Evolutionary conservation across 1,140 invertebrate species (phyloP), one percentile per base, ranked within the genome.

Genomic region (Battus philenor): DNA sequence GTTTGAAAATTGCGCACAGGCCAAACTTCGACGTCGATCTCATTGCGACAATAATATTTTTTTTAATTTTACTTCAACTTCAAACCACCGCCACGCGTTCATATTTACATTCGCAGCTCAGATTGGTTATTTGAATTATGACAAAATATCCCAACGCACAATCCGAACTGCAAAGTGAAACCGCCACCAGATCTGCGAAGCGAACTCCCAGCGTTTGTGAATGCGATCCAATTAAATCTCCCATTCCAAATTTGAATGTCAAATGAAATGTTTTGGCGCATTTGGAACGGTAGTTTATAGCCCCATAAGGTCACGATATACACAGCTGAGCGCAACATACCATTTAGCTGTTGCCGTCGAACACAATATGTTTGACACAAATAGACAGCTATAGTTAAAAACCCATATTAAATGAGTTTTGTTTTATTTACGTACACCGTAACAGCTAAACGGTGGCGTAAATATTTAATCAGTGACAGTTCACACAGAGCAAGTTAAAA

Each of bases 301-400:
- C 79, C 79, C 79, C 74, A 78, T 57, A 43, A 77, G 72, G 66
- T 68, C 59, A 83, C 76, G 76, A 72, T 73, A 63, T 72, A 83
- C 79, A 83, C 79, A 83, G 76, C 79, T 74, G 76, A 75, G 71
- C 74, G 59, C 63, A 73, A 73, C 63, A 73, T 79, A 76, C 66
- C 51, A 69, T 66, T 72, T 74, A 75, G 74, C 72, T 78, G 75
- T 78, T 72, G 66, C 56, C 16, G 8, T 72, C 67, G 52, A 59
- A 57, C 49, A 51, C 44, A 38, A 20, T 20, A n/a, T n/a, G n/a
- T n/a, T n/a, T n/a, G n/a, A n/a, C n/a, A 20, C 18, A 20, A 20
- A 20, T 3, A 20, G 2, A 20, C 18, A 20, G n/a, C n/a, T 20
- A 20, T 20, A 20, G 6, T 3, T 20, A 6, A 6, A 20, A 20